phyloP scores from a whole-genome alignment of 2,888 invertebrate species.

The Ormia ochracea region DNA sequence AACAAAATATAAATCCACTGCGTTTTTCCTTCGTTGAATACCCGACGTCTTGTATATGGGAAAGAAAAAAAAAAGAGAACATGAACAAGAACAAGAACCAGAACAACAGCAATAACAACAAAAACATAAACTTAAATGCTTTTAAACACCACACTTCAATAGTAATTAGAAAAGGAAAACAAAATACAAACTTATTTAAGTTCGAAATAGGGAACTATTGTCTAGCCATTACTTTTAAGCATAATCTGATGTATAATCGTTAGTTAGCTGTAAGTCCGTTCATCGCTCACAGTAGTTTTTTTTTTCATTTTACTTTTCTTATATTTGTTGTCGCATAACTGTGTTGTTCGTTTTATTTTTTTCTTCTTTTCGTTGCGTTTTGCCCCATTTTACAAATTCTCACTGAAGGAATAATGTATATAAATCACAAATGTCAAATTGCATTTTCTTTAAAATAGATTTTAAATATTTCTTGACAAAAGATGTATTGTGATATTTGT shows the following conservation, averaged over 20 bases:
- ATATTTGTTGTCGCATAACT: background rate
- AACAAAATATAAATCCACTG: background rate
- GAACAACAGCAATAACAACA: slow-evolving; percentile 34
- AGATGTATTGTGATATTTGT: slow-evolving; percentile 53
- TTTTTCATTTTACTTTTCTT: background rate
- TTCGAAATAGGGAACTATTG: slow-evolving; percentile 73
- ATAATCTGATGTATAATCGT: slow-evolving; percentile 45
- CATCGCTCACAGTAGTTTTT: background rate
- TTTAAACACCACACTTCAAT: slow-evolving; percentile 38
- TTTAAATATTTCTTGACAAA: slow-evolving; percentile 32
- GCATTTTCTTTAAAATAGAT: slow-evolving; percentile 45
- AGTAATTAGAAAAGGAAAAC: background rate
- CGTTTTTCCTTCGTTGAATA: slow-evolving; percentile 36
- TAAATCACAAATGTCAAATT: slow-evolving; percentile 56
- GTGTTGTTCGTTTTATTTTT: background rate
- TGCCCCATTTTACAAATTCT: slow-evolving; percentile 14
- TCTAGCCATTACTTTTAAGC: slow-evolving; percentile 72
- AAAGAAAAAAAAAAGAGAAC: slow-evolving; percentile 26
- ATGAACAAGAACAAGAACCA: slow-evolving; percentile 15
- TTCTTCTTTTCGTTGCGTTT: background rate
- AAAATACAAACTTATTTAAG: slow-evolving; percentile 57
- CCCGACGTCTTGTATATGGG: slow-evolving; percentile 35
- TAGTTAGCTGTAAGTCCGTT: slow-evolving; percentile 53
- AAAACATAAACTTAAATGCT: slow-evolving; percentile 24
- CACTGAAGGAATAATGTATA: slow-evolving; percentile 55